Evolutionary conservation across 2,888 invertebrate species (phyloP).

Genomic region (Xestia rhomboidea): DNA sequence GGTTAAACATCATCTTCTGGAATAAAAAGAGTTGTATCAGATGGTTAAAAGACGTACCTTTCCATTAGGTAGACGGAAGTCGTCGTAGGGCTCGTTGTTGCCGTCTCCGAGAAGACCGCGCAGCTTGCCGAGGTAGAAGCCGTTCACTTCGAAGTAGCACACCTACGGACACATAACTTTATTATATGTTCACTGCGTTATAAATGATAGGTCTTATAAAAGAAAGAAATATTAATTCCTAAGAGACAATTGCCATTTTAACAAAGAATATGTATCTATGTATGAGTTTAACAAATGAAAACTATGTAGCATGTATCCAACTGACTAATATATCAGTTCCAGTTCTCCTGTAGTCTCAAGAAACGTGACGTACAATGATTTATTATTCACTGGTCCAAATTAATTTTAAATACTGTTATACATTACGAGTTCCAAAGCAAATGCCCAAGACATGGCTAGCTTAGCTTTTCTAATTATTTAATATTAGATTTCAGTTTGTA

Average conservation of each 20-base stretch:
- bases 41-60: slow-evolving; percentile 86
- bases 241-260: not conserved
- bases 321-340: not conserved
- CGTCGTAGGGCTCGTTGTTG: slow-evolving; percentile 96
- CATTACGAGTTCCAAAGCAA: not conserved
- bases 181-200: not conserved
- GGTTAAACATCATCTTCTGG: not conserved
- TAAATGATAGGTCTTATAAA: not conserved
- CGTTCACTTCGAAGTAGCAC: slow-evolving; percentile 94
- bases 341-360: not conserved
- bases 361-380: not conserved
- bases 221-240: not conserved
- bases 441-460: not conserved
- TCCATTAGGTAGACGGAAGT: slow-evolving; percentile 94
- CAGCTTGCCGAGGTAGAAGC: slow-evolving; percentile 96
- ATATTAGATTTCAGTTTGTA: not conserved
- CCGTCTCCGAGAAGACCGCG: slow-evolving; percentile 97
- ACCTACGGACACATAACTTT: slow-evolving; percentile 75
- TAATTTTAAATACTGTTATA: not conserved
- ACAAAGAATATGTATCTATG: not conserved
- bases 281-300: not conserved
- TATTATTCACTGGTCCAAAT: not conserved
- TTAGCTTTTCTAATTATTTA: not conserved
- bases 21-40: not conserved
- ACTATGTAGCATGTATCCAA: not conserved